phyloP scores from a whole-genome alignment of 2,797 vertebrate species.

The Melanotaenia maccullochi region DNA sequence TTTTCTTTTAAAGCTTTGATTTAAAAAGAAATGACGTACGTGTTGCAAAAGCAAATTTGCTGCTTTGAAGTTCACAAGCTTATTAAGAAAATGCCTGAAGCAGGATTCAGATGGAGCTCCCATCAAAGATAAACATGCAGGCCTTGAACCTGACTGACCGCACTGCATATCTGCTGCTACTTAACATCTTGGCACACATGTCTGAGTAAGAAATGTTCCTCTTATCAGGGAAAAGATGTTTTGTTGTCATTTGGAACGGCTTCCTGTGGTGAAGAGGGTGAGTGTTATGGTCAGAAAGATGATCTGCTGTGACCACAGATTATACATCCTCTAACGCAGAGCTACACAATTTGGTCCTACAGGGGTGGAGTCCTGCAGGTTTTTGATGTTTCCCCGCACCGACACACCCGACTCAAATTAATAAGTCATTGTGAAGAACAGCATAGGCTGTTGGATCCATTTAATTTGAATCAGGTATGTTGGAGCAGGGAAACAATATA shows the following conservation, averaged over 20 bases:
- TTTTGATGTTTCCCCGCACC: neutral
- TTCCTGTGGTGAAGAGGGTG: conserved; percentile 7
- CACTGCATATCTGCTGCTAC: conserved; percentile 14
- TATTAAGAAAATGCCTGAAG: conserved; percentile 58
- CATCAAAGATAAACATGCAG: conserved; percentile 59
- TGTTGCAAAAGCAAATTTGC: conserved; percentile 48
- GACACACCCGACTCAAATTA: neutral
- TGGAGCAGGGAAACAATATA: too few relatives aligned
- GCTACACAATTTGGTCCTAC: too few relatives aligned
- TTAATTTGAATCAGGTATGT: too few relatives aligned
- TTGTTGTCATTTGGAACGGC: conserved; percentile 17
- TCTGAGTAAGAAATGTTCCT: conserved; percentile 5
- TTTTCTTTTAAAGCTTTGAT: conserved; percentile 46
- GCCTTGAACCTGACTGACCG: conserved; percentile 56
- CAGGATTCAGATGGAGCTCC: conserved; percentile 39
- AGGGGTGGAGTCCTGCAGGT: neutral
- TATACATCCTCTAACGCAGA: conserved; percentile 5
- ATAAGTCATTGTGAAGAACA: neutral
- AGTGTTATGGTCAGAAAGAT: neutral
- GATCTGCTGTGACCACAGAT: conserved; percentile 2
- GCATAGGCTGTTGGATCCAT: too few relatives aligned
- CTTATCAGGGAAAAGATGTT: conserved; percentile 5
- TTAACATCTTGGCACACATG: conserved; percentile 25
- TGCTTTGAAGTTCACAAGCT: conserved; percentile 65
- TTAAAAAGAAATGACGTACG: conserved; percentile 47